These are phyloP conservation scores for Spheniscus mendiculus DNA, from an alignment of 2,113 vertebrate genomes.

Conservation along the genomic window DNA sequence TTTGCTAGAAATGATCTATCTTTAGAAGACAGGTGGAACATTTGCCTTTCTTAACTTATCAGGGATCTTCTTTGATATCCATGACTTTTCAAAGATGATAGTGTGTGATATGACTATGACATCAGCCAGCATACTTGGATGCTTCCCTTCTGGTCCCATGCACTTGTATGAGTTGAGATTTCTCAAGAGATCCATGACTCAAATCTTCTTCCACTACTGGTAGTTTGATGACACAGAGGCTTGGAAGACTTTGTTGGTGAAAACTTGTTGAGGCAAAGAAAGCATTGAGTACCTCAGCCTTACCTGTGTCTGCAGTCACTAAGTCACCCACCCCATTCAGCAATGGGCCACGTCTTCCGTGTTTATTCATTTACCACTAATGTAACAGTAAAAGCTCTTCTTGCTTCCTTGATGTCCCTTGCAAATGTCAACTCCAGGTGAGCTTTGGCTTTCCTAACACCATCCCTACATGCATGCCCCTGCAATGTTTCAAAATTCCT, in stretches of 20 bases:
- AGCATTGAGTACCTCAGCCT: neutral
- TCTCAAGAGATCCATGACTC: neutral
- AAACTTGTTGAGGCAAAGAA: neutral
- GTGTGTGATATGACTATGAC: neutral
- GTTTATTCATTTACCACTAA: neutral
- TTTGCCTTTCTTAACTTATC: neutral
- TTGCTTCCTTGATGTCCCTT: neutral
- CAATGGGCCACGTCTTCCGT: neutral
- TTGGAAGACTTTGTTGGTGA: neutral
- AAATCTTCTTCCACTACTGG: neutral
- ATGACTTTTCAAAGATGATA: neutral
- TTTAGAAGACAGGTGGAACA: neutral
- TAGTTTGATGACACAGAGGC: neutral
- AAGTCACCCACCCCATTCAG: neutral
- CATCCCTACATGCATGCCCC: neutral
- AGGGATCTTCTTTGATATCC: neutral
- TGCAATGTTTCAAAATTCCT: neutral
- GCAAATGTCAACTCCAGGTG: neutral
- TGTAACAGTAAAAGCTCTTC: neutral
- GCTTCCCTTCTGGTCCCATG: neutral
- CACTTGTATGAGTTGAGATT: neutral
- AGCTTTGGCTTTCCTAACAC: neutral
- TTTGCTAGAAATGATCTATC: neutral
- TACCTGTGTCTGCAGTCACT: neutral
- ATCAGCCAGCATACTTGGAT: neutral